phyloP scores from a whole-genome alignment of 2,797 vertebrate species.

The Alauda arvensis region DNA sequence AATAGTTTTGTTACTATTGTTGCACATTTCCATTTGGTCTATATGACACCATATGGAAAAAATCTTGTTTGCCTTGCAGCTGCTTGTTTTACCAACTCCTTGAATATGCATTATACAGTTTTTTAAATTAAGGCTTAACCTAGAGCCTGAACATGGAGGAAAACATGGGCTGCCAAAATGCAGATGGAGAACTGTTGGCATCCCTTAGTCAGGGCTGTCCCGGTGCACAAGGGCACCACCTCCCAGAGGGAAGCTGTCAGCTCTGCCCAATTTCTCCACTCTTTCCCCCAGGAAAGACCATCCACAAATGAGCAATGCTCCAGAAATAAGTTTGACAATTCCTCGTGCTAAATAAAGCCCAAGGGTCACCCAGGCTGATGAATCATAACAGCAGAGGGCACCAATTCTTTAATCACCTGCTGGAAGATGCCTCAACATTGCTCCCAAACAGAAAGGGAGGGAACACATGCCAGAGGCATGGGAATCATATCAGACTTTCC shows the following conservation, averaged over 20 bases:
- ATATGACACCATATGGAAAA: not conserved
- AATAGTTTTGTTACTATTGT: not conserved
- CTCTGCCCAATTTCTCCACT: not conserved
- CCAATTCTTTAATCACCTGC: not conserved
- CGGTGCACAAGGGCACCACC: not conserved
- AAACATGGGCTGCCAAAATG: not conserved
- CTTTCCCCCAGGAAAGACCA: not conserved
- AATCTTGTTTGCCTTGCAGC: not conserved
- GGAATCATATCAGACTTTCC: rapidly evolving
- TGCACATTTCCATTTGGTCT: not conserved
- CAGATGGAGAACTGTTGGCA: not conserved
- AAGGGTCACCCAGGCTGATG: not conserved
- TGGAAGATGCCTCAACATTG: not conserved
- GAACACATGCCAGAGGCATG: rapidly evolving
- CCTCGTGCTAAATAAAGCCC: not conserved
- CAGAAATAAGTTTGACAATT: not conserved
- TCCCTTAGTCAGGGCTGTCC: not conserved
- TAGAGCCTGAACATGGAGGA: not conserved
- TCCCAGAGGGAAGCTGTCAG: not conserved
- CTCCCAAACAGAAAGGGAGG: not conserved
- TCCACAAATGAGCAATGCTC: not conserved
- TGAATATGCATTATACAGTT: not conserved
- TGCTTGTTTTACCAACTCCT: not conserved
- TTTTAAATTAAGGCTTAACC: not conserved
- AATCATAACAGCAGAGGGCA: conserved; percentile 34